A percentile compares a stretch with the other conserved stretches of the same genome.
These are phyloP conservation scores for Drosophila melanica DNA, from an alignment of 1,140 invertebrate genomes.

Conservation along the genomic window DNA sequence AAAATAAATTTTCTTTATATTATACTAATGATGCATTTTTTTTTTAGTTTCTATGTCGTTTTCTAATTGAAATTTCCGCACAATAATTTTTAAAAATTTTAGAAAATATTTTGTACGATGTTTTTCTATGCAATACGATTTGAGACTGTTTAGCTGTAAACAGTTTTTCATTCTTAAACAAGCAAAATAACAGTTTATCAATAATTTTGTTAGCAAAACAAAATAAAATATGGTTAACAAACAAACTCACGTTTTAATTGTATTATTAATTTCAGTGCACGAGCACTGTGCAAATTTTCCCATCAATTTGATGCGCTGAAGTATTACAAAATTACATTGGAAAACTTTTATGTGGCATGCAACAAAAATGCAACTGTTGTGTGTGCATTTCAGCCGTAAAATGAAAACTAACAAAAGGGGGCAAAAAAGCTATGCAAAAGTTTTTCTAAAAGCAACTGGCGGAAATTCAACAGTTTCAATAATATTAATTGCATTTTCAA, in stretches of 20 bases:
- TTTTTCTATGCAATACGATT: too few species aligned
- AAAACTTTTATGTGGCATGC: constrained; percentile 48
- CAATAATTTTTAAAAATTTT: too few species aligned
- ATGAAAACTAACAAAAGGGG: constrained; percentile 47
- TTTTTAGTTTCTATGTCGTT: too few species aligned
- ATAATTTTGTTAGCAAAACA: too few species aligned
- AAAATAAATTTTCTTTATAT: too few species aligned
- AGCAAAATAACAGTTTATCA: too few species aligned
- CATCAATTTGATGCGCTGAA: constrained; percentile 55
- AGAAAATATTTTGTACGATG: too few species aligned
- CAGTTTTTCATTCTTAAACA: too few species aligned
- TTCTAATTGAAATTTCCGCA: too few species aligned
- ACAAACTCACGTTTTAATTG: constrained; percentile 8
- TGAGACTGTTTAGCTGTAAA: too few species aligned
- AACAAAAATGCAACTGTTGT: neutral
- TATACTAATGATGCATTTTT: too few species aligned
- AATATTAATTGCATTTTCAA: constrained; percentile 66
- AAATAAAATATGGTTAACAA: too few species aligned
- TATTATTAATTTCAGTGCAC: constrained; percentile 22
- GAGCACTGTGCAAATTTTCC: constrained; percentile 43
- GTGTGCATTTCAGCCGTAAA: constrained; percentile 21
- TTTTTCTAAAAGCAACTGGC: constrained; percentile 31
- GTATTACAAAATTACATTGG: constrained; percentile 39
- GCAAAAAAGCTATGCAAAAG: constrained; percentile 2
- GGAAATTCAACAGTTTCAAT: constrained; percentile 63